These are phyloP conservation scores for Drosophila gunungcola DNA, from an alignment of 1,140 invertebrate genomes.

Conservation along the genomic window DNA sequence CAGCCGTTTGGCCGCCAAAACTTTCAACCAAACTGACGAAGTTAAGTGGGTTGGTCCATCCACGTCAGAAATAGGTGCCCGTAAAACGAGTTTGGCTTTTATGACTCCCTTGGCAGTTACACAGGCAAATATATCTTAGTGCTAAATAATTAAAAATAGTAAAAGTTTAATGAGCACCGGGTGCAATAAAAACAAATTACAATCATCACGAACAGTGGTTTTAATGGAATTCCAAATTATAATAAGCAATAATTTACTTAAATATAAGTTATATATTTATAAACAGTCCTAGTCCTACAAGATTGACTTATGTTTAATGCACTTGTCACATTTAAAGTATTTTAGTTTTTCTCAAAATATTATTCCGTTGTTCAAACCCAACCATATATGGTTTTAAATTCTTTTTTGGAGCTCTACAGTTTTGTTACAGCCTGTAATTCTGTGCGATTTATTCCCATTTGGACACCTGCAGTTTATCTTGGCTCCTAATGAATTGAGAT, in stretches of 20 bases:
- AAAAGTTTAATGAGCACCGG: constrained; percentile 56
- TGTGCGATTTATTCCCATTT: background rate
- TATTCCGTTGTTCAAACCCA: no score
- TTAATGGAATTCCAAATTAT: constrained; percentile 54
- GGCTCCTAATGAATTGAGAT: constrained; percentile 50
- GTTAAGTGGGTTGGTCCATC: constrained; percentile 1
- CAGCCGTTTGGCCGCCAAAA: constrained; percentile 21
- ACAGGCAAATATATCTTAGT: constrained; percentile 33
- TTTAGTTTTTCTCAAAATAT: no score
- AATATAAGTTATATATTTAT: no score
- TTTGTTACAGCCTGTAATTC: background rate
- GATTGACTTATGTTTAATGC: no score
- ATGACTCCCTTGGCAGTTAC: constrained; percentile 35
- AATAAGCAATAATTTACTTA: background rate
- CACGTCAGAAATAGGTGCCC: background rate
- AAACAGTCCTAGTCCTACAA: no score
- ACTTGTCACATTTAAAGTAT: no score
- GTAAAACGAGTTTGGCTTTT: constrained; percentile 39
- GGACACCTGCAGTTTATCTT: constrained; percentile 36
- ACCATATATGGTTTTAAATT: no score
- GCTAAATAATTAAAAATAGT: constrained; percentile 69
- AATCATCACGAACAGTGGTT: constrained; percentile 17
- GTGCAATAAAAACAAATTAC: constrained; percentile 55
- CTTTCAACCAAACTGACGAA: constrained; percentile 1
- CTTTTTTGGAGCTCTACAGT: no score